phyloP scores from a whole-genome alignment of 2,888 invertebrate species.

The Aphelenchoides bicaudatus region DNA sequence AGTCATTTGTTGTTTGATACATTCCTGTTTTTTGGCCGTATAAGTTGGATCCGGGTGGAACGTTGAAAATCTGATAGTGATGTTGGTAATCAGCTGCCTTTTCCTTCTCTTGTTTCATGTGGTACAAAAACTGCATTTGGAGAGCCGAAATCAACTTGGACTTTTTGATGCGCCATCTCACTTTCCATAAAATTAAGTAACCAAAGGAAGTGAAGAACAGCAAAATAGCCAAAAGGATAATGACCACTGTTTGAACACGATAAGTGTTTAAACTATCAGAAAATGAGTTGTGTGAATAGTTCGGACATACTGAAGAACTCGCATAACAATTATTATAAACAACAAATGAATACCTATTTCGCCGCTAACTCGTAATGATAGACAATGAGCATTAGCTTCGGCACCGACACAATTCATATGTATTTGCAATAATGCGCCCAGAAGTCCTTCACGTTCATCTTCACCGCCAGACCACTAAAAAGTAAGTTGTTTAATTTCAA shows the following conservation, averaged over 20 bases:
- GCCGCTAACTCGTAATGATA: conserved; percentile 28
- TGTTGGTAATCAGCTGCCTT: conserved; percentile 21
- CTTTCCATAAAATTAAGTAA: conserved; percentile 39
- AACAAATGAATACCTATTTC: conserved; percentile 20
- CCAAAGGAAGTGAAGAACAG: conserved; percentile 34
- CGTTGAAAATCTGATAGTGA: conserved; percentile 10
- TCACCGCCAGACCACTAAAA: conserved; percentile 38
- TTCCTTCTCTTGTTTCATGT: conserved; percentile 42
- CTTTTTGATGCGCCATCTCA: conserved; percentile 49
- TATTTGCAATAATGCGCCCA: conserved; percentile 34
- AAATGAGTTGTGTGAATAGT: conserved; percentile 16
- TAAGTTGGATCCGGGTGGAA: conserved; percentile 17
- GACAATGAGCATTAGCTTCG: conserved; percentile 23
- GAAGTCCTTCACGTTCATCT: conserved; percentile 25
- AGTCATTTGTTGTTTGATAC: conserved; percentile 22
- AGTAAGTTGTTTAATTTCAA: conserved; percentile 16
- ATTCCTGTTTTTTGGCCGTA: too few species aligned
- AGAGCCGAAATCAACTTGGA: conserved; percentile 48
- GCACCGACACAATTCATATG: conserved; percentile 31
- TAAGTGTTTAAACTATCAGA: neutral
- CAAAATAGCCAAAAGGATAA: conserved; percentile 37
- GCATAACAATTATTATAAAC: neutral
- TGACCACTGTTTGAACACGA: conserved; percentile 31
- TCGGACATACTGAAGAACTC: neutral
- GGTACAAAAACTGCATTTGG: conserved; percentile 54